Evolutionary conservation across 2,888 invertebrate species (phyloP).

Genomic region (Agelastica alni): DNA sequence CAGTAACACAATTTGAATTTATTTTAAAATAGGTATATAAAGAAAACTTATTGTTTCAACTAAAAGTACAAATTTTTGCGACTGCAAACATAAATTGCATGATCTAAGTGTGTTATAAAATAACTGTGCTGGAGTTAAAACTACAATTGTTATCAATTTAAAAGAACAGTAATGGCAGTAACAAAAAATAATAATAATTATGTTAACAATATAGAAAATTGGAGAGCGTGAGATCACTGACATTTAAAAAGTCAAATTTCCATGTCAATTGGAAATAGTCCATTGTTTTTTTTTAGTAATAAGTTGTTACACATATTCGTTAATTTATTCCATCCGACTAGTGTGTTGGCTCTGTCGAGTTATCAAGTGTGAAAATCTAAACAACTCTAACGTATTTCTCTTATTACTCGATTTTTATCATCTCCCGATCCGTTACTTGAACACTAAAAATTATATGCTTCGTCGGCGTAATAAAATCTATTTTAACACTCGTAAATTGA

Average conservation of each 20-base stretch:
- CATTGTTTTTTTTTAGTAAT: conserved; percentile 35
- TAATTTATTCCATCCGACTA: conserved; percentile 38
- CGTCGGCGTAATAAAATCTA: conserved; percentile 34
- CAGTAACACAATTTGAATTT: too few species aligned
- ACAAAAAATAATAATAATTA: too few species aligned
- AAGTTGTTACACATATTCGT: conserved; percentile 40
- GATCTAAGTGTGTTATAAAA: too few species aligned
- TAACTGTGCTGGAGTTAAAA: too few species aligned
- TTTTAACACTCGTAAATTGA: conserved; percentile 35
- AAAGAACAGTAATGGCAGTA: too few species aligned
- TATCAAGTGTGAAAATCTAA: conserved; percentile 37
- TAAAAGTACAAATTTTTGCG: too few species aligned
- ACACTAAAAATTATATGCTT: conserved; percentile 36
- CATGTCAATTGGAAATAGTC: conserved; percentile 21
- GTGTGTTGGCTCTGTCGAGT: conserved; percentile 35
- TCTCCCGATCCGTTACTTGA: conserved; percentile 25
- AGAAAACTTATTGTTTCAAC: too few species aligned
- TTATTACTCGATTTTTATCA: conserved; percentile 32
- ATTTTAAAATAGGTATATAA: too few species aligned
- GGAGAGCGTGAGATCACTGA: not conserved
- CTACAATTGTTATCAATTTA: too few species aligned
- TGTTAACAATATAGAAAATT: not conserved
- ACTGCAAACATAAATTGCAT: too few species aligned
- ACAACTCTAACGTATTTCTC: conserved; percentile 31
- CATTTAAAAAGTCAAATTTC: conserved; percentile 24